Evolutionary conservation across 37 sponge, comb jelly and placozoan species (phyloP).

Genomic region (Hexactinellida sp.): DNA sequence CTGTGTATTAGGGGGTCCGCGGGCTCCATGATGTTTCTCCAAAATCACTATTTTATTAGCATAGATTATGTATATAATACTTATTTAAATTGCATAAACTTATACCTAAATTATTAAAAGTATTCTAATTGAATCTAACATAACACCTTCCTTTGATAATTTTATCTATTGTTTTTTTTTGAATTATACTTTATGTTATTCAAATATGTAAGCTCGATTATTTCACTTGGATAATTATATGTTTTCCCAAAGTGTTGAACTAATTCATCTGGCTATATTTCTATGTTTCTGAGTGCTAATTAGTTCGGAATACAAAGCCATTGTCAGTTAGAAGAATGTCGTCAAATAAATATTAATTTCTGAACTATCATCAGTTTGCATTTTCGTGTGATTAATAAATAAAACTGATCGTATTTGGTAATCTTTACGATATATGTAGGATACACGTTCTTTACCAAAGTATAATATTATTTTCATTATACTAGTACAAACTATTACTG

Average conservation of each 20-base stretch:
- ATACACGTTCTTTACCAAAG: too few relatives aligned
- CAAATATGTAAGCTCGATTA: not conserved
- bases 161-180: too few relatives aligned
- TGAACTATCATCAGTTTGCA: not conserved
- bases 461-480: not conserved
- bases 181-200: not conserved
- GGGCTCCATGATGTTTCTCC: not conserved
- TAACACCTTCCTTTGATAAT: too few relatives aligned
- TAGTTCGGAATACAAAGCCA: not conserved
- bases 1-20: not conserved
- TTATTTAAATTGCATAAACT: too few relatives aligned
- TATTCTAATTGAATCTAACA: too few relatives aligned
- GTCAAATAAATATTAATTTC: not conserved
- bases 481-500: not conserved
- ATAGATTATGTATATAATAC: too few relatives aligned
- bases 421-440: too few relatives aligned
- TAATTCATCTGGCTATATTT: not conserved
- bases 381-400: not conserved
- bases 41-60: too few relatives aligned
- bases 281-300: not conserved
- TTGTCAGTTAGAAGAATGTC: not conserved
- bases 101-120: too few relatives aligned
- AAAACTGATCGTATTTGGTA: not conserved
- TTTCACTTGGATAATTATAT: not conserved
- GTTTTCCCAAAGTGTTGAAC: not conserved